Base-by-base conservation (phyloP, 2,113 vertebrate genomes). In the Thymallus thymallus region DNA sequence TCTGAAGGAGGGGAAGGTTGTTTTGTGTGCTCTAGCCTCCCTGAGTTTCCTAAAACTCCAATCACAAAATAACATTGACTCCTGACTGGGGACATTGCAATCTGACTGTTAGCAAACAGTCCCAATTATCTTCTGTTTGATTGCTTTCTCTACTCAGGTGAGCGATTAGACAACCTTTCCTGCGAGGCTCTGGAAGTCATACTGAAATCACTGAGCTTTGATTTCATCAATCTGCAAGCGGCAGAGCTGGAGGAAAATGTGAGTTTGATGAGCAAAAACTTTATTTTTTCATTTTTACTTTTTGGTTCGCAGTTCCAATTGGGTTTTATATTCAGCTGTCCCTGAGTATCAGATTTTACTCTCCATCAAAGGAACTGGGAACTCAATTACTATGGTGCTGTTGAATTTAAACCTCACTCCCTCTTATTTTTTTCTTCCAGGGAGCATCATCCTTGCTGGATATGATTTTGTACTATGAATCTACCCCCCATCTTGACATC, bases 391-490 rank as follows among this genome's bases (percentile, higher is more conserved):
- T 24, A 10, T 87, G 69, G 82, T 83, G 65, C 88, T 88, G 87
- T 88, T 83, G 88, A 87, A 88, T 88, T 84, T 86, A 62, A 71
- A 61, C 55, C 72, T 63, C 69, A 71, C 79, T 83, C 80, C 86
- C 76, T 80, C 72, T 74, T 75, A 35, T 77, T 66, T 71, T 29
- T 78, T 79, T 80, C 71, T 86, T 84, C 12, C 84, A 94, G 93
- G 92, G 91, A 80, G 89, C 91, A 1, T 87, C 91, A n/a, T 92
- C 92, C 63, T 84, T 94, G 84, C 82, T 94, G 86, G 92, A 94
- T 81, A 94, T 94, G 91, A 90, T 94, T 88, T 86, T 91, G 69
- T 94, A 91, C 87, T 93, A 93, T 75, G 92, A 94, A 82, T 94
- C 93, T 71, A 88, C 93, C 76, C 84, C 85, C 41, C 87, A 92